These are phyloP conservation scores for Sphaeridia pumilis DNA, from an alignment of 2,888 invertebrate genomes.

Conservation along the genomic window DNA sequence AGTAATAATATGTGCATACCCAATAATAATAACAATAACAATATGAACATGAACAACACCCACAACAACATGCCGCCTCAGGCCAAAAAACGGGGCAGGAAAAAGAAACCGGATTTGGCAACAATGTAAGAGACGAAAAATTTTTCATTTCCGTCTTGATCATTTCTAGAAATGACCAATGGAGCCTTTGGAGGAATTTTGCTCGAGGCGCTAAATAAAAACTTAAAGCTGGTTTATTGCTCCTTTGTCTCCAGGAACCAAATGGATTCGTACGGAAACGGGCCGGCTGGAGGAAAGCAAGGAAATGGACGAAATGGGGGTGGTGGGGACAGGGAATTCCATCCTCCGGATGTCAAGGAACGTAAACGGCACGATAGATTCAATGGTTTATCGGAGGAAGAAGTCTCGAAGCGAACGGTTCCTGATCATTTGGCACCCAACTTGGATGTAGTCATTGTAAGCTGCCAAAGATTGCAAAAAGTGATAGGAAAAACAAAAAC, in stretches of 20 bases:
- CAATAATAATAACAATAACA: slow-evolving; percentile 22
- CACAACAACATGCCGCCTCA: slow-evolving; percentile 41
- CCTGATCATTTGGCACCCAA: slow-evolving; percentile 88
- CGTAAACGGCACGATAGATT: slow-evolving; percentile 88
- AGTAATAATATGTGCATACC: slow-evolving; percentile 17
- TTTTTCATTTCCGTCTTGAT: neutral
- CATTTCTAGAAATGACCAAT: neutral
- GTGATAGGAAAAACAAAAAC: no score
- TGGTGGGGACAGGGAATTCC: neutral
- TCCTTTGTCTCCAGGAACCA: no score
- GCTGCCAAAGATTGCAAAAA: slow-evolving; percentile 43
- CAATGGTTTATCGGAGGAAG: slow-evolving; percentile 93
- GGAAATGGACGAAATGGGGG: neutral
- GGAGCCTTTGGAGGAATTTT: neutral
- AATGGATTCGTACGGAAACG: no score
- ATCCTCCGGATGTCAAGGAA: slow-evolving; percentile 50
- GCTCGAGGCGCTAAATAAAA: no score
- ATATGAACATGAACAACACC: slow-evolving; percentile 34
- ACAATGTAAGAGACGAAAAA: slow-evolving; percentile 11
- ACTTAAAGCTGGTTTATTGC: no score
- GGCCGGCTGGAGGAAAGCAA: no score
- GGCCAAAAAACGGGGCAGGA: slow-evolving; percentile 73
- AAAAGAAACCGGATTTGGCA: slow-evolving; percentile 56
- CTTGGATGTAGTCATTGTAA: slow-evolving; percentile 96
- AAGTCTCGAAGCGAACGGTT: slow-evolving; percentile 81